Evolutionary conservation across 1,140 invertebrate genomes (phyloP).

Genomic region (Bombus turneri): DNA sequence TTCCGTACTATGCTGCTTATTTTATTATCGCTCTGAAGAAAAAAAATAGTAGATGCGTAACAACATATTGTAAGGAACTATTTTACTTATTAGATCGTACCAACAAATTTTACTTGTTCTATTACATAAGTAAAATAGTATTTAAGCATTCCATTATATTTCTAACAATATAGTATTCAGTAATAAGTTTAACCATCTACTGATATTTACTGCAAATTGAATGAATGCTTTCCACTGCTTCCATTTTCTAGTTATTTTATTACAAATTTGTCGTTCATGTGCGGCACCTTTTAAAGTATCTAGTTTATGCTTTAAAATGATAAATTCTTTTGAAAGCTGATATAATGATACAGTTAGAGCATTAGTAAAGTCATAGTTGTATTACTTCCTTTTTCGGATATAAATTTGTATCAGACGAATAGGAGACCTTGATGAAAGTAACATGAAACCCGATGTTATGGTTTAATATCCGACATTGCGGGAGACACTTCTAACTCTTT

Average conservation of each 20-base stretch:
- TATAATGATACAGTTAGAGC: no score
- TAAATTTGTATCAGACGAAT: constrained; percentile 39
- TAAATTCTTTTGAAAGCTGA: not conserved
- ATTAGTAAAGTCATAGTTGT: not conserved
- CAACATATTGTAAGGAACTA: not conserved
- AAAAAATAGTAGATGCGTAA: not conserved
- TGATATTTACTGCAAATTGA: no score
- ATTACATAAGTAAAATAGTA: not conserved
- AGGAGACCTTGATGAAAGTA: constrained; percentile 26
- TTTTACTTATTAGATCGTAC: not conserved
- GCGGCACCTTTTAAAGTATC: no score
- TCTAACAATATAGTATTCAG: no score
- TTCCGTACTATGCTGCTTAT: constrained; percentile 8
- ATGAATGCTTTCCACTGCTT: no score
- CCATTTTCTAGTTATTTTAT: no score
- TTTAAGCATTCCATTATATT: not conserved
- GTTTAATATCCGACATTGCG: constrained; percentile 24
- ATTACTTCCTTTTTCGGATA: not conserved
- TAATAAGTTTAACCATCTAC: not conserved
- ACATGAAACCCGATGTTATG: constrained; percentile 19
- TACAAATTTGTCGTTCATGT: no score
- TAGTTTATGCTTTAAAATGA: not conserved
- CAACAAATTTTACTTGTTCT: not conserved
- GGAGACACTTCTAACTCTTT: not conserved
- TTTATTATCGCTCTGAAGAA: not conserved